These are phyloP conservation scores for Palythoa heliodiscus DNA, from an alignment of 92 coral and sea anemone species.

Conservation along the genomic window DNA sequence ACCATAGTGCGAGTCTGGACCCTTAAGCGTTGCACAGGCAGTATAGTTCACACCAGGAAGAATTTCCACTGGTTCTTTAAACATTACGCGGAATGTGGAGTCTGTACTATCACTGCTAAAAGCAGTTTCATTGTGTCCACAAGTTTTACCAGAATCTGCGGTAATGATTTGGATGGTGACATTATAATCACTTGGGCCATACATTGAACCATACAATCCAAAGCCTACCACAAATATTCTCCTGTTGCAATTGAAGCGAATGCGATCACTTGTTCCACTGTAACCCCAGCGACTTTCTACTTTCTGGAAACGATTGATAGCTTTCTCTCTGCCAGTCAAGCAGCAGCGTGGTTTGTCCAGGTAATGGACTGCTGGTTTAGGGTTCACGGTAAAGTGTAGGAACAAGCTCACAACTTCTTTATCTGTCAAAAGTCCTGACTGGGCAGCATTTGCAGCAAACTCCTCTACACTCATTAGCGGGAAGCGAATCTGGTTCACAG, in stretches of 20 bases:
- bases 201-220: slow-evolving; percentile 94
- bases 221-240: slow-evolving; percentile 95
- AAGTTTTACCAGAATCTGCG: slow-evolving; percentile 78
- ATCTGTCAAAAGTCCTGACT: slow-evolving; percentile 90
- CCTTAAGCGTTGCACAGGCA: slow-evolving; percentile 90
- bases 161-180: slow-evolving; percentile 81
- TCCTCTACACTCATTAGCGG: slow-evolving; percentile 97
- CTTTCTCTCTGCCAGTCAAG: slow-evolving; percentile 91
- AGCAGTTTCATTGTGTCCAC: slow-evolving; percentile 93
- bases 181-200: slow-evolving; percentile 97
- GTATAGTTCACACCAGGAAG: slow-evolving; percentile 77
- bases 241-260: slow-evolving; percentile 83
- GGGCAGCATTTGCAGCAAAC: slow-evolving; percentile 85
- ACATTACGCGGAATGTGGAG: slow-evolving; percentile 91
- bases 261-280: slow-evolving; percentile 98
- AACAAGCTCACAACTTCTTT: slow-evolving; percentile 91
- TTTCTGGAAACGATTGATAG: slow-evolving; percentile 79
- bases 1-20: slow-evolving; percentile 98
- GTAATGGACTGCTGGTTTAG: slow-evolving; percentile 88
- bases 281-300: slow-evolving; percentile 99
- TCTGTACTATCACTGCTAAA: slow-evolving; percentile 96
- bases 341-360: slow-evolving; percentile 96
- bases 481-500: slow-evolving; percentile 91
- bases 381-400: slow-evolving; percentile 91
- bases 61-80: slow-evolving; percentile 91